Base-by-base conservation (phyloP, 2,888 invertebrate species). In the Serrognathus titanus region DNA sequence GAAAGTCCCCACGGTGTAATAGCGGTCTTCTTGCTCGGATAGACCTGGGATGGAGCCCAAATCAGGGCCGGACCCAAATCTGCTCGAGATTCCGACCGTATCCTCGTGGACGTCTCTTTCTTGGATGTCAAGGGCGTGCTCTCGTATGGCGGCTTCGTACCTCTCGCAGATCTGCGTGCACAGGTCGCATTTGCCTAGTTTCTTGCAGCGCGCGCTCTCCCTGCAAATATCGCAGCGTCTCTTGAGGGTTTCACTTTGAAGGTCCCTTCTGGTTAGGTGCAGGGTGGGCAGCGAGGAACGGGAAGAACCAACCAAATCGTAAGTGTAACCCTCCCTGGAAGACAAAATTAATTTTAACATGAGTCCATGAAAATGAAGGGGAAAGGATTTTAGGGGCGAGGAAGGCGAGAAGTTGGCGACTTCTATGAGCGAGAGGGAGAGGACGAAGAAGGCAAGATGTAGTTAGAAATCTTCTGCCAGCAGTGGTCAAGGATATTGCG, bases 1-100 rank as follows among this genome's bases (percentile, higher is more conserved):
- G 36, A 68, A 63, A 1, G 65, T 55, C 4, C 64, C 66, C 2
- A 68, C 50, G 11, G 66, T 65, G 49, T 64, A 68, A 53, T 63
- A 67, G 7, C 65, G 51, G 13, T 64, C 61, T 50, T 64, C 61
- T 11, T 47, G 38, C 45, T 62, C 62, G 9, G 57, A 58, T 12
- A 65, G 51, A 38, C 63, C 63, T 13, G 51, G 40, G 45, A 51
- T 48, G 5, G 50, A 11, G 24, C 39, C 36, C 16, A 16, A 16
- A 9, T 31, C 37, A 5, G 43, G 40, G n/a, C 16, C 13, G 9
- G 8, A 45, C 3, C 43, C 24, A 10, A 50, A 31, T 37, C 54
- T 54, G 24, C 48, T 53, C 5, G 54, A 8, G 8, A 58, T 46
- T 10, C 53, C 54, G 11, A 58, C 51, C 9, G 41, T n/a, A 11